Evolutionary conservation across 1,140 invertebrate genomes (phyloP).

Genomic region (Pinna nobilis): DNA sequence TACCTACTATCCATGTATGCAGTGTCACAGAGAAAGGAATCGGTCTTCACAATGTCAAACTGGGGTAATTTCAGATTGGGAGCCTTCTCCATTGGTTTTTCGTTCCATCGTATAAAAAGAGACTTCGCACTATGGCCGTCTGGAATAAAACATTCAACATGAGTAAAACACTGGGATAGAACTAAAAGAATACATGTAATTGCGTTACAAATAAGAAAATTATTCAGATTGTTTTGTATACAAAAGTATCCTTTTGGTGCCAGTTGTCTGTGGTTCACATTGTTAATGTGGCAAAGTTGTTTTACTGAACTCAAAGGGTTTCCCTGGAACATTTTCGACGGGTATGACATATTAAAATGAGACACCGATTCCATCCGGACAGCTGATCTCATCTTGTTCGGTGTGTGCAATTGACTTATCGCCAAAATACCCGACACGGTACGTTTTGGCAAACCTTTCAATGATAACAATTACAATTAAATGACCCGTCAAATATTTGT

Average conservation of each 20-base stretch:
- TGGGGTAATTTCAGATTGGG: constrained; percentile 62
- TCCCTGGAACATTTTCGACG: neutral
- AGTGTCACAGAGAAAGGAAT: neutral
- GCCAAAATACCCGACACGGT: too few species aligned
- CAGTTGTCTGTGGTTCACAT: neutral
- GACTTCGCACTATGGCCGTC: constrained; percentile 93
- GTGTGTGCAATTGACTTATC: too few species aligned
- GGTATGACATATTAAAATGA: too few species aligned
- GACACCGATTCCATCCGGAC: too few species aligned
- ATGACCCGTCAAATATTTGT: too few species aligned
- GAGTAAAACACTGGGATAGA: too few species aligned
- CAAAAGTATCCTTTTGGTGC: neutral
- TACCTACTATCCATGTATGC: constrained; percentile 9
- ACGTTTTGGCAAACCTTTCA: too few species aligned
- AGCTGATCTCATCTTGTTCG: too few species aligned
- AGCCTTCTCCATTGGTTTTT: constrained; percentile 44
- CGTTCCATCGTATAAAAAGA: constrained; percentile 90
- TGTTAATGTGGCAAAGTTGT: neutral
- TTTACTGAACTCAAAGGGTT: neutral
- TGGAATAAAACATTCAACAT: constrained; percentile 73
- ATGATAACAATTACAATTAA: too few species aligned
- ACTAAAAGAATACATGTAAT: too few species aligned
- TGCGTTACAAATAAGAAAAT: neutral
- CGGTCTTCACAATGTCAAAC: constrained; percentile 41
- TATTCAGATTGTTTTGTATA: neutral